Conservation (phyloP, 2,797 vertebrate species). For the Avahi laniger region DNA sequence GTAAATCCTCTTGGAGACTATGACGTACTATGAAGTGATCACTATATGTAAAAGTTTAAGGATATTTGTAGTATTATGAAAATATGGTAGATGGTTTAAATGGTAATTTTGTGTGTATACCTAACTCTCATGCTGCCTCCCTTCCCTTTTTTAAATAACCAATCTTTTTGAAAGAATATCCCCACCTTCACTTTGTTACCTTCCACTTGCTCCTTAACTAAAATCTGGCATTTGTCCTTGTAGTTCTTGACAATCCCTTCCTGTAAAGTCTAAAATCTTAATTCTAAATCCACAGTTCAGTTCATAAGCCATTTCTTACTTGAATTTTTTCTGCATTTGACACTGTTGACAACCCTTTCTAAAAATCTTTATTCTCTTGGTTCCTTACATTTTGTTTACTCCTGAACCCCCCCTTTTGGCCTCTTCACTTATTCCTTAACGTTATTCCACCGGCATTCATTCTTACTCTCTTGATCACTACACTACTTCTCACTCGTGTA, state of each 20-base stretch:
- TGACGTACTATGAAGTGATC: not conserved
- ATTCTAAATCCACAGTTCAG: conserved; percentile 22
- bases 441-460: not conserved
- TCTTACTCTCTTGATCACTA: not conserved
- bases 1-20: conserved; percentile 2
- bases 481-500: not conserved
- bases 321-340: not conserved
- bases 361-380: not conserved
- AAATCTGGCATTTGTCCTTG: not conserved
- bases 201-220: conserved; percentile 3
- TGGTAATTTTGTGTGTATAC: not conserved
- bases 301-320: conserved; percentile 18
- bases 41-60: not conserved
- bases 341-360: not conserved
- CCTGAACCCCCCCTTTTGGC: not conserved
- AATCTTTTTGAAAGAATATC: not conserved
- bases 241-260: not conserved
- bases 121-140: not conserved
- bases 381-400: not conserved
- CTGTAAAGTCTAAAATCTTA: not conserved
- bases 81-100: not conserved
- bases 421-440: not conserved
- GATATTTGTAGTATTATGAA: not conserved
- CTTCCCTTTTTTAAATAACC: not conserved
- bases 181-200: not conserved